Conservation (phyloP, 1,140 invertebrate genomes). For the Galendromus occidentalis region DNA sequence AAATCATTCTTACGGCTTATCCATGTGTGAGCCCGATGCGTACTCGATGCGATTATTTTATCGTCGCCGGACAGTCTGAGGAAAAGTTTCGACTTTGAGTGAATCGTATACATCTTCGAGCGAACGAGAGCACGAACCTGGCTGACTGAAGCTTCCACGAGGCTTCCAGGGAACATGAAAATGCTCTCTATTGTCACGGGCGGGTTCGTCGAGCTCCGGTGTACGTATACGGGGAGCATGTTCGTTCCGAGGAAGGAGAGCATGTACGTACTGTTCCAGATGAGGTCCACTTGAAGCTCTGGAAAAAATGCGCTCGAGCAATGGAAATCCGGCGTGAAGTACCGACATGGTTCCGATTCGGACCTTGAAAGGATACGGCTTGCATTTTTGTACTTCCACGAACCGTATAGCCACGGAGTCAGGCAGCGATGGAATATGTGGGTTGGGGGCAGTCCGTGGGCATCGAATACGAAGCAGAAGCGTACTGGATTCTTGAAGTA, state of each 20-base stretch:
- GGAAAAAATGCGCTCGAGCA: background rate
- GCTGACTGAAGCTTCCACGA: background rate
- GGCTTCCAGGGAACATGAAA: background rate
- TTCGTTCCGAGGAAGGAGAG: background rate
- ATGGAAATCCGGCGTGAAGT: too few species aligned
- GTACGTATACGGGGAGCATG: background rate
- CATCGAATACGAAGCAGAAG: conserved; percentile 1
- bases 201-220: background rate
- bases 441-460: background rate
- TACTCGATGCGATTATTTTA: background rate
- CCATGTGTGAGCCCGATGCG: too few species aligned
- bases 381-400: too few species aligned
- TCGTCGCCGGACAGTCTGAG: background rate
- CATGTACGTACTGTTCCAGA: background rate
- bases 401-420: background rate
- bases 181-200: background rate
- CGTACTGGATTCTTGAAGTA: background rate
- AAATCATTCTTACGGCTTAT: too few species aligned
- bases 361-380: too few species aligned
- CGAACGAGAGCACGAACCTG: background rate
- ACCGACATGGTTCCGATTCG: too few species aligned
- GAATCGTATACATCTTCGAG: background rate
- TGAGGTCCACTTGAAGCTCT: background rate
- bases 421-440: background rate
- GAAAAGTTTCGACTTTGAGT: background rate